A percentile compares a stretch with the other conserved stretches of the same genome.
phyloP scores from a whole-genome alignment of 2,888 invertebrate genomes.

The Macropis europaea region DNA sequence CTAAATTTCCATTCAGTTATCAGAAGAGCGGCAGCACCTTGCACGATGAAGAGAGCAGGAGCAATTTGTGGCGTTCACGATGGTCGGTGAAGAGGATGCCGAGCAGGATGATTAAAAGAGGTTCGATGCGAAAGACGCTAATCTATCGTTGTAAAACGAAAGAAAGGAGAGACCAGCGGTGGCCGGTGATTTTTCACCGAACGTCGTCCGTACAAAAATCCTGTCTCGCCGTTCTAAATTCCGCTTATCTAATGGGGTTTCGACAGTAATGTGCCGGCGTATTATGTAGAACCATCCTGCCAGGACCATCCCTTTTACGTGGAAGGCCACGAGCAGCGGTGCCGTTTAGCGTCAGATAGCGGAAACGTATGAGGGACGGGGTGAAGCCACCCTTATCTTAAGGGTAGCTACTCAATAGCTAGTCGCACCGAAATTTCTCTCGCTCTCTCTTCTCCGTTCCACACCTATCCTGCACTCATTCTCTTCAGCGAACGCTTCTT shows the following conservation, averaged over 20 bases:
- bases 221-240: slow-evolving; percentile 79
- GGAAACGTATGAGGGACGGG: slow-evolving; percentile 79
- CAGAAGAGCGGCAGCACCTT: too few relatives aligned
- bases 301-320: slow-evolving; percentile 72
- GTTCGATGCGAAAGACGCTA: slow-evolving; percentile 1
- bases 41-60: too few relatives aligned
- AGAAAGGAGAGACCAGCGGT: slow-evolving; percentile 16
- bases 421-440: slow-evolving; percentile 63
- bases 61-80: too few relatives aligned
- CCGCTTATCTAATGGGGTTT: slow-evolving; percentile 76
- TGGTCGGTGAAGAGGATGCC: too few relatives aligned
- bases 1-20: too few relatives aligned
- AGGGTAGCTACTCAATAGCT: slow-evolving; percentile 79
- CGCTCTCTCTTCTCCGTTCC: slow-evolving; percentile 38
- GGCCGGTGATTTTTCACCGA: slow-evolving; percentile 67
- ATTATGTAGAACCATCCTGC: slow-evolving; percentile 76
- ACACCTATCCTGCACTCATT: neutral
- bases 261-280: slow-evolving; percentile 79
- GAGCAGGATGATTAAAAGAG: slow-evolving; percentile 28
- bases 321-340: slow-evolving; percentile 70
- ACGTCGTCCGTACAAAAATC: slow-evolving; percentile 71
- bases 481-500: neutral
- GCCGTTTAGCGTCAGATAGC: slow-evolving; percentile 80
- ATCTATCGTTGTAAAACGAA: slow-evolving; percentile 6
- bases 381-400: slow-evolving; percentile 77